Evolutionary conservation across 2,888 invertebrate genomes (phyloP).

Genomic region (Drosophila neonasuta): DNA sequence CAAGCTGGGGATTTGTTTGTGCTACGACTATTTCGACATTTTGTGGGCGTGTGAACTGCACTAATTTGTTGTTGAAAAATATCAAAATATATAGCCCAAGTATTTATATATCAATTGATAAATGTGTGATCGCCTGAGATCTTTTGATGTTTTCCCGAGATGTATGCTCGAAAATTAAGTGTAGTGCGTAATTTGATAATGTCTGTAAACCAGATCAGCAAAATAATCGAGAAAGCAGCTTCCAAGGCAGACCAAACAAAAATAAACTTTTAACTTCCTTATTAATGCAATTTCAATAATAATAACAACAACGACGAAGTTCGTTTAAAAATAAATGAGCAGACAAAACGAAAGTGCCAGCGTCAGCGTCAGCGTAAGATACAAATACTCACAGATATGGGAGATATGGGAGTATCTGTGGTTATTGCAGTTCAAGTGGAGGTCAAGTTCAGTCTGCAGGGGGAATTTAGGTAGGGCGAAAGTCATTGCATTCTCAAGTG

Average conservation of each 20-base stretch:
- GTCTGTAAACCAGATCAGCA: constrained; percentile 10
- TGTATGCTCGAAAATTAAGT: neutral
- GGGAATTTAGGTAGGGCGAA: constrained; percentile 7
- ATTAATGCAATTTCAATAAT: constrained; percentile 72
- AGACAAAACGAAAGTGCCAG: constrained; percentile 61
- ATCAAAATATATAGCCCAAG: neutral
- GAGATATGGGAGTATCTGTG: neutral
- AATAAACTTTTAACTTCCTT: constrained; percentile 75
- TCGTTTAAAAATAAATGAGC: constrained; percentile 57
- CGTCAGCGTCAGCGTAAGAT: neutral
- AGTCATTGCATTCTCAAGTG: neutral
- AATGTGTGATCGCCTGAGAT: neutral
- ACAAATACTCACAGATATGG: neutral
- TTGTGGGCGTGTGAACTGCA: constrained; percentile 25
- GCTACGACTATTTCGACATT: constrained; percentile 9
- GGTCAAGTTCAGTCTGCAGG: constrained; percentile 24
- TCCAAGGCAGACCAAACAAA: constrained; percentile 46
- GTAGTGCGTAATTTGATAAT: constrained; percentile 7
- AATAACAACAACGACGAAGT: constrained; percentile 36
- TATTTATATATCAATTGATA: neutral
- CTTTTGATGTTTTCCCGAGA: neutral
- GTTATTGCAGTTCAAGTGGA: constrained; percentile 19
- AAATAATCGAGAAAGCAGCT: constrained; percentile 9
- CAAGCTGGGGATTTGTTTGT: constrained; percentile 37
- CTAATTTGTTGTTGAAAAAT: neutral